phyloP scores from a whole-genome alignment of 2,888 invertebrate genomes.

The Spialia ferax region DNA sequence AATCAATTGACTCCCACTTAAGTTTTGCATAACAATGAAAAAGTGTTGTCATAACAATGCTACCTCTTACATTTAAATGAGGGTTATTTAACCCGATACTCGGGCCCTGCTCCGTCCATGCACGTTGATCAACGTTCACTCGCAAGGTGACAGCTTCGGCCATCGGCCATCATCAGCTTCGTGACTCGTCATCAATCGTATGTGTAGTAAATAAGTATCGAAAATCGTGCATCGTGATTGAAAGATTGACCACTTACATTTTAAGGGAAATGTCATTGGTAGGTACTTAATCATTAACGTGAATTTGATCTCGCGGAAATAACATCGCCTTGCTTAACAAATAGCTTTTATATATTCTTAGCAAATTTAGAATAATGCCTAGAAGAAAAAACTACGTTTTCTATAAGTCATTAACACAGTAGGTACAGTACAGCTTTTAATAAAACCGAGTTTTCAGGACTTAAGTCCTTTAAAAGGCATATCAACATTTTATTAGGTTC shows the following conservation, averaged over 20 bases:
- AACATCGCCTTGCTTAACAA: neutral
- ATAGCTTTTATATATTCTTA: too few relatives aligned
- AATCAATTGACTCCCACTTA: neutral
- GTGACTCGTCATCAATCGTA: slow-evolving; percentile 45
- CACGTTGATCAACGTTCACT: slow-evolving; percentile 45
- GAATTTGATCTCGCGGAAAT: neutral
- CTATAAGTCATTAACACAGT: too few relatives aligned
- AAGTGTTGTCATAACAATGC: neutral
- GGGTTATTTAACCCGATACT: slow-evolving; percentile 23
- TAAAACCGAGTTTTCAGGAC: too few relatives aligned
- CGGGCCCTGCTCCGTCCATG: neutral
- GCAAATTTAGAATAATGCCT: too few relatives aligned
- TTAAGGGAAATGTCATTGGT: slow-evolving; percentile 19
- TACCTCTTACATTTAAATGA: slow-evolving; percentile 10
- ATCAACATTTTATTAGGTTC: too few relatives aligned
- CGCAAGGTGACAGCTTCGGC: slow-evolving; percentile 42
- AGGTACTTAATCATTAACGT: slow-evolving; percentile 8
- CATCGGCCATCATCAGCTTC: slow-evolving; percentile 14
- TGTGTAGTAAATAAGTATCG: slow-evolving; percentile 39
- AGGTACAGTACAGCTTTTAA: too few relatives aligned
- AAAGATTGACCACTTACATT: slow-evolving; percentile 14
- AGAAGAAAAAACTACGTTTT: too few relatives aligned
- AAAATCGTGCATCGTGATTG: slow-evolving; percentile 13
- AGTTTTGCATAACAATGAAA: neutral
- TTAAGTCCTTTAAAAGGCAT: too few relatives aligned